Conservation (phyloP, 2,888 invertebrate species). For the Agrotis exclamationis region DNA sequence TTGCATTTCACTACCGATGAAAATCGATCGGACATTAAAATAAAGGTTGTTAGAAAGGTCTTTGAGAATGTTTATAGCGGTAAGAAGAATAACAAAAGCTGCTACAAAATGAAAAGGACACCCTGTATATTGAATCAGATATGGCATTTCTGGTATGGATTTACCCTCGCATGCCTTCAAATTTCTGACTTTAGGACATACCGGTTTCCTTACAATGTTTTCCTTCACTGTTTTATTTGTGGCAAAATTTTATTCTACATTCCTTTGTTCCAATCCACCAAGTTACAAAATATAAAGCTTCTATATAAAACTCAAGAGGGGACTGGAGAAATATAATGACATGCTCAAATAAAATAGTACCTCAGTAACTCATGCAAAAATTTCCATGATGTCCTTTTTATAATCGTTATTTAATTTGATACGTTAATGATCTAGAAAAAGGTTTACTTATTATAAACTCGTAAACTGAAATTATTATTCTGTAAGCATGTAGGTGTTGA, state of each 20-base stretch:
- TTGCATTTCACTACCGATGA: neutral
- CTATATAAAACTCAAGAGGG: slow-evolving; percentile 2
- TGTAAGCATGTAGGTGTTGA: neutral
- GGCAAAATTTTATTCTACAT: neutral
- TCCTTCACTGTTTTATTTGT: neutral
- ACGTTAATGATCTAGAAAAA: slow-evolving; percentile 8
- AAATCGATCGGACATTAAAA: neutral
- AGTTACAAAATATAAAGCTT: slow-evolving; percentile 22
- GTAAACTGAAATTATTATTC: slow-evolving; percentile 19
- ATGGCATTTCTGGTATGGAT: neutral
- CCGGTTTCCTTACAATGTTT: too few species aligned
- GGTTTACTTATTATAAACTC: slow-evolving; percentile 12
- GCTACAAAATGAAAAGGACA: neutral
- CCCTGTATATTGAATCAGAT: neutral
- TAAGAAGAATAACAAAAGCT: neutral
- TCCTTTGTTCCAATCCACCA: slow-evolving; percentile 14
- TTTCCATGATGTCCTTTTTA: slow-evolving; percentile 13
- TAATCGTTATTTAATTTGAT: slow-evolving; percentile 37
- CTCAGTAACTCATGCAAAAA: slow-evolving; percentile 27
- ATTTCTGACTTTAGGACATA: too few species aligned
- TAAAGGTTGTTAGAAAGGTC: neutral
- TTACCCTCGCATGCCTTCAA: neutral
- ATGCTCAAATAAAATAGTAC: slow-evolving; percentile 52
- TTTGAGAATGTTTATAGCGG: neutral
- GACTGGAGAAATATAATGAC: slow-evolving; percentile 25